Conservation (phyloP, 2,113 vertebrate species). For the Pangasianodon hypophthalmus region DNA sequence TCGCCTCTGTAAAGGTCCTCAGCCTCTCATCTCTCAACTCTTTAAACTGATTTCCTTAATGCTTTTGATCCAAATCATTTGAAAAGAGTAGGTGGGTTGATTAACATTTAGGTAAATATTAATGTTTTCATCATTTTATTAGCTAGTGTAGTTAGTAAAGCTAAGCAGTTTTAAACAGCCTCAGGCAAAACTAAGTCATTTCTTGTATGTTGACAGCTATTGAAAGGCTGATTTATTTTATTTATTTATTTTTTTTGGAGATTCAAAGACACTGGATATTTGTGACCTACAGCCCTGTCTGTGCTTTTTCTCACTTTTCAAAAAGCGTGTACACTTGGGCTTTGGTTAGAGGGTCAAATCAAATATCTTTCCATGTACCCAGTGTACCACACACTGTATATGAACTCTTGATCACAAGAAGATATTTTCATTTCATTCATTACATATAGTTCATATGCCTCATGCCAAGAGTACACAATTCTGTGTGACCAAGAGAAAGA, state of each 20-base stretch:
- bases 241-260: neutral
- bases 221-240: conserved; percentile 28
- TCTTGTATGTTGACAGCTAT: conserved; percentile 8
- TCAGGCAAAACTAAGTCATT: conserved; percentile 15
- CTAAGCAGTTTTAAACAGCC: neutral
- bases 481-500: too few relatives aligned
- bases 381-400: neutral
- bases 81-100: neutral
- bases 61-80: neutral
- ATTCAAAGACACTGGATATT: conserved; percentile 44
- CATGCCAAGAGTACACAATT: neutral
- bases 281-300: conserved; percentile 27
- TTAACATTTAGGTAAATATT: neutral
- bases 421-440: neutral
- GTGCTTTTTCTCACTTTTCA: conserved; percentile 3
- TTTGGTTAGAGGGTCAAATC: neutral
- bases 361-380: neutral
- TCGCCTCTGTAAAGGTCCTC: neutral
- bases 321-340: neutral
- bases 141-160: neutral
- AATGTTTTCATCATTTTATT: conserved; percentile 11
- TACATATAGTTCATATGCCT: neutral
- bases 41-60: neutral
- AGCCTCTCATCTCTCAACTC: neutral
- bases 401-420: neutral